Conservation (phyloP, 1,140 invertebrate genomes). For the Drepana arcuata region DNA sequence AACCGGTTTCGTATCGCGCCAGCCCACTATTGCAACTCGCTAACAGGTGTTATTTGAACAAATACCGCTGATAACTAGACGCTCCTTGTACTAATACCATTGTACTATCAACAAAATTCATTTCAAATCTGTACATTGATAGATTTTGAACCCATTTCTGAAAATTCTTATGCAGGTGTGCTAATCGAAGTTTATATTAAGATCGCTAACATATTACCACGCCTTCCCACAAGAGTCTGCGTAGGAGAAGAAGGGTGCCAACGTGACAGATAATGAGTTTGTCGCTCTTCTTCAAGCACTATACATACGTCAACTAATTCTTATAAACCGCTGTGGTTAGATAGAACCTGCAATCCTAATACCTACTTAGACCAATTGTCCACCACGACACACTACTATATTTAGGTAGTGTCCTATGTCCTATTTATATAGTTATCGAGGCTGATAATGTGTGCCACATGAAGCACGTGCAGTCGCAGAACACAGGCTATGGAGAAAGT, state of each 20-base stretch:
- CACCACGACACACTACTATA: constrained; percentile 3
- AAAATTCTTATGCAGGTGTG: too few relatives aligned
- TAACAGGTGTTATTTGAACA: constrained; percentile 52
- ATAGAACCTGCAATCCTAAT: neutral
- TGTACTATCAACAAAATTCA: too few relatives aligned
- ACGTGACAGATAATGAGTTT: too few relatives aligned
- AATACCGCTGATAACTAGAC: constrained; percentile 29
- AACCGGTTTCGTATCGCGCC: constrained; percentile 27
- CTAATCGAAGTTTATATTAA: too few relatives aligned
- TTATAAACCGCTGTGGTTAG: neutral
- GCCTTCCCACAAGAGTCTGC: too few relatives aligned
- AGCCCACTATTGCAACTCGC: constrained; percentile 39
- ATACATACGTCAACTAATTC: constrained; percentile 1
- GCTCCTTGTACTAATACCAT: constrained; percentile 8
- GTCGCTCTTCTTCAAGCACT: constrained; percentile 5
- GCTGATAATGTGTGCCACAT: constrained; percentile 45
- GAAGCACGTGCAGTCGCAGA: constrained; percentile 34
- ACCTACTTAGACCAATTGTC: constrained; percentile 1
- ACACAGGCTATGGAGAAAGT: constrained; percentile 44
- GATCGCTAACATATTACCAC: too few relatives aligned
- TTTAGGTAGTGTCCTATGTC: constrained; percentile 8
- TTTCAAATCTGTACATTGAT: too few relatives aligned
- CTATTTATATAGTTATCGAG: constrained; percentile 9
- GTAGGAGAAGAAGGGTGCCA: too few relatives aligned
- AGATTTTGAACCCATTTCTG: too few relatives aligned